phyloP scores from a whole-genome alignment of 2,888 invertebrate species.

The Anthophora plumipes region DNA sequence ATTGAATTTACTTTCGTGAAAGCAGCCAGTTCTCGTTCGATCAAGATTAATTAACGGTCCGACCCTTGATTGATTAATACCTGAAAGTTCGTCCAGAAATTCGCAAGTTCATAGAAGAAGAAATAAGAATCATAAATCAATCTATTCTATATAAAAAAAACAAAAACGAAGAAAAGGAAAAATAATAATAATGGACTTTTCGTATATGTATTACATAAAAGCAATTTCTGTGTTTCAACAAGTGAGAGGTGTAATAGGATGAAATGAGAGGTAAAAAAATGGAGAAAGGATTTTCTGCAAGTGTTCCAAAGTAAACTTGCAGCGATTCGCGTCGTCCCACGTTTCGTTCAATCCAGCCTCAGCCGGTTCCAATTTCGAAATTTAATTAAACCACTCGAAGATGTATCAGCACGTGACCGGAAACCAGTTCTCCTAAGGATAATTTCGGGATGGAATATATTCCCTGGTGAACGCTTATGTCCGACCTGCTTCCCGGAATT shows the following conservation, averaged over 20 bases:
- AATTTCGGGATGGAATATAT: constrained; percentile 20
- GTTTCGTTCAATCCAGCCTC: background rate
- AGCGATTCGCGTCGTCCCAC: background rate
- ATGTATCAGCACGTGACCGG: constrained; percentile 14
- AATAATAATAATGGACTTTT: background rate
- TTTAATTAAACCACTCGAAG: constrained; percentile 31
- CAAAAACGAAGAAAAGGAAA: background rate
- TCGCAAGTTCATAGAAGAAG: background rate
- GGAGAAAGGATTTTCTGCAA: constrained; percentile 5
- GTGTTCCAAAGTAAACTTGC: background rate
- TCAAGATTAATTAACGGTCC: constrained; percentile 1
- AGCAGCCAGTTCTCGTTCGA: background rate
- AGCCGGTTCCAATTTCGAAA: constrained; percentile 27
- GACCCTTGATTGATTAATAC: background rate
- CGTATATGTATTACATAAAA: too few relatives aligned
- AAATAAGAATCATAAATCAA: background rate
- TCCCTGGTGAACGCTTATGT: constrained; percentile 1
- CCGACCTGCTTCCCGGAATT: background rate
- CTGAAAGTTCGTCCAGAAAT: background rate
- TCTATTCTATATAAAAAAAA: background rate
- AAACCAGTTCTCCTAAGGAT: constrained; percentile 11
- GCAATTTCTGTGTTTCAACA: background rate
- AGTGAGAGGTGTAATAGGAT: background rate
- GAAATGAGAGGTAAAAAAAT: too few relatives aligned
- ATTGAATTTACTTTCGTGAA: background rate